Evolutionary conservation across 2,113 vertebrate genomes (phyloP), one percentile per base, ranked within the genome.

Genomic region (Callaeas wilsoni): DNA sequence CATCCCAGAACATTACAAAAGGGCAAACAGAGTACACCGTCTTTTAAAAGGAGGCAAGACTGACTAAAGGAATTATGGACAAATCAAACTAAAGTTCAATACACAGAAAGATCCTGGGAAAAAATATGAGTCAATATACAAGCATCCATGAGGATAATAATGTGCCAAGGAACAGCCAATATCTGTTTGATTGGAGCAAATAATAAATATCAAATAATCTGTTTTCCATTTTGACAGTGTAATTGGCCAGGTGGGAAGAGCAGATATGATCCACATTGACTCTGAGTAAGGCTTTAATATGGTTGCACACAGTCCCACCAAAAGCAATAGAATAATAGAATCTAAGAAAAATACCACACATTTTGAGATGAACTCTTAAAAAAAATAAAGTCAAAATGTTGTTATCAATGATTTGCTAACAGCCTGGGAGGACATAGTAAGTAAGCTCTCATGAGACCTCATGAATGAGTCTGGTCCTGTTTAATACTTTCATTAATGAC

Each of bases 151-250:
- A 84, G 70, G 75, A 84, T 86, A 94, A 94, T 74, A 63, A 84
- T 13, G 47, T 78, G 76, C 64, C 77, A 86, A 77, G 80, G 13
- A 96, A 46, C 60, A 87, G 91, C 60, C 64, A 70, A 84, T 81
- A 92, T 41, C 37, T 78, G 55, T 90, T 92, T 90, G 79, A 83
- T 82, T 92, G 89, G 75, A 93, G 73, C 71, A 86, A 94, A 90
- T 70, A 92, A 86, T 84, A 96, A 93, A 82, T 91, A 92, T 16
- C 33, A 92, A 84, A 94, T 84, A 89, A 94, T 90, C 73, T 84
- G 49, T 92, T 96, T 81, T 90, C 92, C 47, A 84, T 94, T 87
- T 91, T 92, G 80, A 94, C 83, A 92, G 47, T 59, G 35, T 81
- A 97, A 94, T 81, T 87, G 80, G 76, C 76, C 94, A 93, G 60